Evolutionary conservation across 2,888 invertebrate genomes (phyloP), one percentile per base, ranked within the genome.

Genomic region (Apotomis capreana): DNA sequence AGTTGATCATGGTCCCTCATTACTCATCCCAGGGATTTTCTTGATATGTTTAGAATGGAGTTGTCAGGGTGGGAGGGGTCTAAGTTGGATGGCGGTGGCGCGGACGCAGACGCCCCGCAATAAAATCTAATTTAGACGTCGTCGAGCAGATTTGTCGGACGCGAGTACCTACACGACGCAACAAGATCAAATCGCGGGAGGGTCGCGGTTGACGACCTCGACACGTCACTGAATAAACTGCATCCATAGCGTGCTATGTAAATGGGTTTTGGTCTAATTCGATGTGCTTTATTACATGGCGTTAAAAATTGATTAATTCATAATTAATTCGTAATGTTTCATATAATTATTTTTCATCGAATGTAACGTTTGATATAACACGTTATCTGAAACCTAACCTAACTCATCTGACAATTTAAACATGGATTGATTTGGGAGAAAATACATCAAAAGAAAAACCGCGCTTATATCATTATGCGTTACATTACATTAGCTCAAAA

Each of bases 61-160:
- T 26, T 26, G 59, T 61, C 62, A 74, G 70, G 68, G 64, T 59
- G 70, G 75, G 76, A 77, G 80, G 69, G 84, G 76, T 85, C 87
- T 74, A 70, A 69, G 74, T 84, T 82, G 75, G 75, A 75, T 89
- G 89, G 90, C 80, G 76, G 69, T 77, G 81, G 82, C 80, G 81
- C 84, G 84, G 84, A 84, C 79, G 84, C 89, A 89, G 91, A 90
- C 92, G 91, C 85, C 86, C 85, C 81, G 91, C 88, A 92, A 92
- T 92, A 92, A 93, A 92, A 92, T 93, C 92, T 92, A 93, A 93
- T 93, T 92, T 93, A 92, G 91, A 91, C 91, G 87, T 92, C 83
- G 86, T 84, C 83, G 83, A 82, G 86, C 89, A 89, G 92, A 92
- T 92, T 92, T 91, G 90, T 91, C 87, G 87, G 88, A 84, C 26